Percentiles rank a stretch among this genome's conserved stretches.
Evolutionary conservation across 2,888 invertebrate genomes (phyloP).

Genomic region (Dicranocentrus wangi): DNA sequence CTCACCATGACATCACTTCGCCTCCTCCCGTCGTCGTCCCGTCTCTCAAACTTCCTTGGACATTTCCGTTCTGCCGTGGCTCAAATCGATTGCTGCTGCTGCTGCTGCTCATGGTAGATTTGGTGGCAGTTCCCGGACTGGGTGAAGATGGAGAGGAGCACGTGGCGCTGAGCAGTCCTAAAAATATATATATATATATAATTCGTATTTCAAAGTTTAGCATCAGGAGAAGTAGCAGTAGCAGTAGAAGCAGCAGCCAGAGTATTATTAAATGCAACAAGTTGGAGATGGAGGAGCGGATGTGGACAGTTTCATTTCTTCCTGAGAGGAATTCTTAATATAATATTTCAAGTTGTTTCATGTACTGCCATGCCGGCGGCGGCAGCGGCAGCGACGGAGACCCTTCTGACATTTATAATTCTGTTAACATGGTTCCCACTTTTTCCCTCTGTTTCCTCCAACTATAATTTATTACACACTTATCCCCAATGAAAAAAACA

Average conservation of each 20-base stretch:
- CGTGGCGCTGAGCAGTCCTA: conserved; percentile 72
- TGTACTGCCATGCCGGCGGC: too few species aligned
- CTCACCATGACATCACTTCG: conserved; percentile 42
- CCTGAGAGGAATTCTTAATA: conserved; percentile 52
- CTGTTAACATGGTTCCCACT: neutral
- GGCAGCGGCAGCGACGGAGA: too few species aligned
- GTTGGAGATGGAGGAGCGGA: conserved; percentile 36
- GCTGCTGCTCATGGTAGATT: conserved; percentile 32
- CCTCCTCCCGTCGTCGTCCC: neutral
- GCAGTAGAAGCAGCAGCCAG: too few species aligned
- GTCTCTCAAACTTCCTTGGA: conserved; percentile 30
- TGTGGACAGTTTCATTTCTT: conserved; percentile 42
- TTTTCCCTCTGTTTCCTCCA: neutral
- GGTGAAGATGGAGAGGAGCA: conserved; percentile 63
- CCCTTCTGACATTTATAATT: conserved; percentile 15
- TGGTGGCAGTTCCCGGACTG: conserved; percentile 38
- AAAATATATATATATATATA: neutral
- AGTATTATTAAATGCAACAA: conserved; percentile 47
- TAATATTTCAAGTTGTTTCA: conserved; percentile 27
- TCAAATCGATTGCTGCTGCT: conserved; percentile 44
- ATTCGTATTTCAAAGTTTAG: too few species aligned
- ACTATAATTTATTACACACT: too few species aligned
- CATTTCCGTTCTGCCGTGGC: conserved; percentile 49
- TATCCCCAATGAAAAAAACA: too few species aligned
- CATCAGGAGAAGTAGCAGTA: too few species aligned